A percentile compares a stretch with the other conserved stretches of the same genome.
phyloP scores from a whole-genome alignment of 2,113 vertebrate genomes.

The Tretioscincus oriximinensis region DNA sequence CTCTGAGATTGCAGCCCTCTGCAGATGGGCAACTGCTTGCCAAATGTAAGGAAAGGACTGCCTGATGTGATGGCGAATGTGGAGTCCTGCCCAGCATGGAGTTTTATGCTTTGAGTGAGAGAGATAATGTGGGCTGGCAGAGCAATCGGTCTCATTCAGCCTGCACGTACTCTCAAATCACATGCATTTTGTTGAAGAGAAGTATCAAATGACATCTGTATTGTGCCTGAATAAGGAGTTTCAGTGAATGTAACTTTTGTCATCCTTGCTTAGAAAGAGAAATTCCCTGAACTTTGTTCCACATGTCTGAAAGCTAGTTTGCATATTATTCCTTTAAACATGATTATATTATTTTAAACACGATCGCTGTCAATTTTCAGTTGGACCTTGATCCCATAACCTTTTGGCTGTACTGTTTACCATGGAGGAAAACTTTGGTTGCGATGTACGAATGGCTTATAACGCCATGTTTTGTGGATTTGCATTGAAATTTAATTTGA shows the following conservation, averaged over 20 bases:
- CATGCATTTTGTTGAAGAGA: background rate
- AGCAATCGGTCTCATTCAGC: slow-evolving; percentile 1
- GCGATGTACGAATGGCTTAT: background rate
- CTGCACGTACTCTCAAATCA: background rate
- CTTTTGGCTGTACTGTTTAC: background rate
- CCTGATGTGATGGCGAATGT: background rate
- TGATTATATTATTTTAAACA: background rate
- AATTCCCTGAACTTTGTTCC: background rate
- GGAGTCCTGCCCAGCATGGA: background rate
- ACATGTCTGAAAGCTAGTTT: too few species aligned
- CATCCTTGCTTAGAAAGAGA: background rate
- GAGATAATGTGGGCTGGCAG: slow-evolving; percentile 10
- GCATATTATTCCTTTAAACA: background rate
- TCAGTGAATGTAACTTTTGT: background rate
- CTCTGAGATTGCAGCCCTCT: slow-evolving; percentile 63
- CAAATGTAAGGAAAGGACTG: slow-evolving; percentile 3
- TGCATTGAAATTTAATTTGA: background rate
- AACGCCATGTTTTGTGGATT: background rate
- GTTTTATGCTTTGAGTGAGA: background rate
- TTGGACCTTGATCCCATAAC: background rate
- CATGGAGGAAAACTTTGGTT: background rate
- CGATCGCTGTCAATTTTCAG: background rate
- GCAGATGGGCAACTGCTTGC: slow-evolving; percentile 53
- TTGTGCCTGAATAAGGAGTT: background rate
- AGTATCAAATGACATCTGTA: background rate